Percentiles rank a stretch among this genome's conserved stretches.
Evolutionary conservation across 1,140 invertebrate genomes (phyloP).

Genomic region (Epicauta chinensis): DNA sequence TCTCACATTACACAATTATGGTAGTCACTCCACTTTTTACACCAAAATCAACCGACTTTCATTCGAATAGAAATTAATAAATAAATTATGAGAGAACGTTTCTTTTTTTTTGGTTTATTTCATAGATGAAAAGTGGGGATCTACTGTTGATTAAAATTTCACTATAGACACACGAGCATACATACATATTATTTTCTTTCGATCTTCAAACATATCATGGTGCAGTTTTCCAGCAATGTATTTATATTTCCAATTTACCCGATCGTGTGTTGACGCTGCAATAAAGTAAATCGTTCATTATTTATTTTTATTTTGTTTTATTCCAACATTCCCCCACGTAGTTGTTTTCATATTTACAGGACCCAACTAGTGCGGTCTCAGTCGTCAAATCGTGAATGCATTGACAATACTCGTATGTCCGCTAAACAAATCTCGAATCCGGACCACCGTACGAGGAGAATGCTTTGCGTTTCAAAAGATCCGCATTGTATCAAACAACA

Average conservation of each 20-base stretch:
- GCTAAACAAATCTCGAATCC: constrained; percentile 23
- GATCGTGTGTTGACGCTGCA: constrained; percentile 42
- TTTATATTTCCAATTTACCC: constrained; percentile 24
- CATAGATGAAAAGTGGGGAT: no score
- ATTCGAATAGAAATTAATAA: no score
- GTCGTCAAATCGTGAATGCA: constrained; percentile 26
- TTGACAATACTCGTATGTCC: constrained; percentile 29
- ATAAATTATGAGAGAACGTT: no score
- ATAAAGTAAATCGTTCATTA: constrained; percentile 44
- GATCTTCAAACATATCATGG: not conserved
- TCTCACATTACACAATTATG: not conserved
- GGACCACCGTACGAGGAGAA: constrained; percentile 30
- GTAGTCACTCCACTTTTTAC: no score
- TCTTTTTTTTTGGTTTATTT: no score
- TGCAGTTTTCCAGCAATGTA: constrained; percentile 28
- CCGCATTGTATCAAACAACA: constrained; percentile 24
- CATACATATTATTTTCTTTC: no score
- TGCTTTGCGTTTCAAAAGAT: constrained; percentile 18
- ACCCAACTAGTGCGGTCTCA: constrained; percentile 23
- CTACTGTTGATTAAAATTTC: no score
- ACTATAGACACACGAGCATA: no score
- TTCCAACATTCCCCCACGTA: constrained; percentile 17
- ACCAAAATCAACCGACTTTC: no score
- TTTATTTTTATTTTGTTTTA: constrained; percentile 30
- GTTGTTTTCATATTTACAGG: constrained; percentile 1